These are phyloP conservation scores for Brachirus orientalis DNA, from an alignment of 2,113 vertebrate species.

Conservation along the genomic window DNA sequence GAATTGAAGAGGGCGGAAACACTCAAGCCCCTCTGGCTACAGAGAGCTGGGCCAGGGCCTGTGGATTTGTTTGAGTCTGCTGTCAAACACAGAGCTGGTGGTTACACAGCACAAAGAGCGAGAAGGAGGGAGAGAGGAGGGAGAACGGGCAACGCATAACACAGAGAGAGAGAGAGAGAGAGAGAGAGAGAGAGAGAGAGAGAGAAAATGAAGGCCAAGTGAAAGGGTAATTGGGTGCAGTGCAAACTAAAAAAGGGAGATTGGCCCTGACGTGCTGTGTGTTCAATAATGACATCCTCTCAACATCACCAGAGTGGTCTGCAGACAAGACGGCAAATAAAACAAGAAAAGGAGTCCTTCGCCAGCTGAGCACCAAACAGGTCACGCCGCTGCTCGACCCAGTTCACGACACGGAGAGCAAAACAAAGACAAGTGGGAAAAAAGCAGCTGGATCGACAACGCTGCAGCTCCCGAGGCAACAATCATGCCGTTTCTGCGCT, in stretches of 20 bases:
- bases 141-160: constrained; percentile 27
- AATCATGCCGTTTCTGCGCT: not conserved
- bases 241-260: constrained; percentile 37
- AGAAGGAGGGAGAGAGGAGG: constrained; percentile 26
- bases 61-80: constrained; percentile 74
- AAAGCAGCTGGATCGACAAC: not conserved
- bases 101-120: constrained; percentile 56
- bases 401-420: not conserved
- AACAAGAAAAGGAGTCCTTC: not conserved
- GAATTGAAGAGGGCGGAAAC: constrained; percentile 52
- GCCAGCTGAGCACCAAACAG: not conserved
- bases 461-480: not conserved
- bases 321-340: constrained; percentile 1
- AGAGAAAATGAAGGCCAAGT: constrained; percentile 24
- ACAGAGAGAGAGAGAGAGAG: constrained; percentile 19
- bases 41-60: constrained; percentile 58
- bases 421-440: not conserved
- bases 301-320: constrained; percentile 3
- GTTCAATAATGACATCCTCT: constrained; percentile 39
- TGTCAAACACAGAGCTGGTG: constrained; percentile 70
- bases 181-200: not conserved
- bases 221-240: constrained; percentile 49
- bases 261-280: constrained; percentile 15
- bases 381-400: constrained; percentile 6
- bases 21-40: constrained; percentile 61